Evolutionary conservation across 1,140 invertebrate genomes (phyloP), one percentile per base, ranked within the genome.

Genomic region (Pseudomyrmex flavicornis): DNA sequence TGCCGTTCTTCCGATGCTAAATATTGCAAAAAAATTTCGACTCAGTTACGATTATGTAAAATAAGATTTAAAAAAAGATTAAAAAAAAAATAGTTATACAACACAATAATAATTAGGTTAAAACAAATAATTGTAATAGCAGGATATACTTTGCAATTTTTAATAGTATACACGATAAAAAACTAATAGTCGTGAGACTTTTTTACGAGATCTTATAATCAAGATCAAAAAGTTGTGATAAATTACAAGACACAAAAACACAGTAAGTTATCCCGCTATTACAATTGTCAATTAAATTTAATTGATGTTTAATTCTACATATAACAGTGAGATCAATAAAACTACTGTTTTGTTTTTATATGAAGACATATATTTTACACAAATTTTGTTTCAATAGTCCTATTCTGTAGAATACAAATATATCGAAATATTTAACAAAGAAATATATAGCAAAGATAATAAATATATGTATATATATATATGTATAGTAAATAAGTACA

Each of bases 331-430:
- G 56, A 85, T 54, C 50, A 77, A 76, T 72, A 82, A 88, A 77
- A 58, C 66, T 80, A 74, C 20, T 54, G 59, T 83, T 76, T 74
- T 5, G 17, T 83, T 69, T 74, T 84, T 48, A 35, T 35, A 85
- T 79, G 63, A 82, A 85, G 65, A 52, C 62, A 74, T 59, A 62
- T 88, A 77, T 83, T 87, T 85, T 73, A 48, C 66, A 62, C 61
- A 50, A 80, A 62, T 61, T 83, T 72, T 83, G 7, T 82, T 50
- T 52, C 35, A 50, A 87, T 84, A 88, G 70, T 82, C 66, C 70
- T 58, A 82, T 87, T 85, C 59, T 73, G 54, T 75, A 68, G 46
- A 70, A 44, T 44, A 87, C 7, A 74, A 58, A 56, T 85, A 76
- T n/a, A 13, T 54, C 10, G 10, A 56, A 58, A 63, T 63, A 59